These are phyloP conservation scores for Gasteruption jaculator DNA, from an alignment of 2,888 invertebrate genomes.

Conservation along the genomic window DNA sequence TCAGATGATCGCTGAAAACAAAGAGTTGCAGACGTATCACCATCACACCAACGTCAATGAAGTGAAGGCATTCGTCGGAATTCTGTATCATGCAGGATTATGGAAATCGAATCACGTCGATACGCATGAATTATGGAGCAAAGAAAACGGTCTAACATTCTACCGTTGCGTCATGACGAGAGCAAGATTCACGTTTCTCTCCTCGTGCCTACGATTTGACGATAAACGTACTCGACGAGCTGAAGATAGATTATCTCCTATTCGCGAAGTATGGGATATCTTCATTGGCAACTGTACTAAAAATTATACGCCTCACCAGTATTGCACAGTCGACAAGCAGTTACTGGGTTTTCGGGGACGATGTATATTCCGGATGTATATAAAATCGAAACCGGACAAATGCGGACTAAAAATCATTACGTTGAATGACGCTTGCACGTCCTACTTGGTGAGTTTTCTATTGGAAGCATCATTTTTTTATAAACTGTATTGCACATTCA, in stretches of 20 bases:
- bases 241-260: conserved; percentile 21
- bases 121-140: conserved; percentile 16
- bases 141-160: conserved; percentile 17
- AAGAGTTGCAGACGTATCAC: conserved; percentile 16
- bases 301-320: conserved; percentile 7
- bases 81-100: conserved; percentile 16
- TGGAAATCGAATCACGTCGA: conserved; percentile 19
- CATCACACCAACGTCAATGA: conserved; percentile 17
- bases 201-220: conserved; percentile 20
- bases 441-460: conserved; percentile 35
- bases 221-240: conserved; percentile 12
- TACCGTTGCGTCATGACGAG: conserved; percentile 21
- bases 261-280: conserved; percentile 21
- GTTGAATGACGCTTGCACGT: conserved; percentile 37
- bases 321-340: conserved; percentile 34
- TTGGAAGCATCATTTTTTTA: no score
- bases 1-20: conserved; percentile 4
- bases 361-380: conserved; percentile 30
- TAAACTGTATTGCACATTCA: no score
- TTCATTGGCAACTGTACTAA: conserved; percentile 15
- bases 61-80: conserved; percentile 16
- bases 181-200: conserved; percentile 19
- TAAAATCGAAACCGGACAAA: conserved; percentile 37
- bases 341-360: conserved; percentile 29
- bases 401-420: conserved; percentile 42